phyloP scores from a whole-genome alignment of 2,797 vertebrate species.

The Spinus pinus region DNA sequence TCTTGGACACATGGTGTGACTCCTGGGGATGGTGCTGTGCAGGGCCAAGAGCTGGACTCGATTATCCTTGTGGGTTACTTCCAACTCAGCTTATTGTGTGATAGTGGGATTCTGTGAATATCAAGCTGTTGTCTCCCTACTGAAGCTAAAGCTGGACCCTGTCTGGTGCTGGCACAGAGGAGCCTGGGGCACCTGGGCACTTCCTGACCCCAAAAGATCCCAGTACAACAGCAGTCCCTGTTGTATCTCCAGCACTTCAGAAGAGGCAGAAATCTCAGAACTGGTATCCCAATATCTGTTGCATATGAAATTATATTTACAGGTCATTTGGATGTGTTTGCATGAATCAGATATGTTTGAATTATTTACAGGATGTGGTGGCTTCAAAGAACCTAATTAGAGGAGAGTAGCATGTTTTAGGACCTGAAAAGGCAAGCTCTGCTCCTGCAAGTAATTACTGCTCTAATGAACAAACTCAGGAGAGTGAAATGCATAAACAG shows the following conservation, averaged over 20 bases:
- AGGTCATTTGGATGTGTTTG: not conserved
- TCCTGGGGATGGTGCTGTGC: not conserved
- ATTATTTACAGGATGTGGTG: conserved; percentile 44
- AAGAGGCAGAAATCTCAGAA: not conserved
- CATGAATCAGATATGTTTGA: not conserved
- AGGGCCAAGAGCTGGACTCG: not conserved
- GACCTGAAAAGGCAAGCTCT: conserved; percentile 16
- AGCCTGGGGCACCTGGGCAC: not conserved
- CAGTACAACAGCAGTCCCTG: not conserved
- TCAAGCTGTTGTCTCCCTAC: not conserved
- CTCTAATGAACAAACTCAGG: conserved; percentile 22
- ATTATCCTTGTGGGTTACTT: not conserved
- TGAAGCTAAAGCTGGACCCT: not conserved
- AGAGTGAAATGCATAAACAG: not conserved
- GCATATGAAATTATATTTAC: not conserved
- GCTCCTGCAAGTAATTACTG: conserved; percentile 22
- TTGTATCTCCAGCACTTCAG: not conserved
- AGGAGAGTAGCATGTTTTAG: not conserved
- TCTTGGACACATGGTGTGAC: not conserved
- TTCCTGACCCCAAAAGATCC: not conserved
- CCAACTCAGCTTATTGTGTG: not conserved
- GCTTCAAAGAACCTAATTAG: conserved; percentile 48
- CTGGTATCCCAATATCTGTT: not conserved
- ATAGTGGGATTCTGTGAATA: not conserved
- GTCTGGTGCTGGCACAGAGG: accelerated